Evolutionary conservation across 2,113 vertebrate species (phyloP).

Genomic region (Picathartes gymnocephalus): DNA sequence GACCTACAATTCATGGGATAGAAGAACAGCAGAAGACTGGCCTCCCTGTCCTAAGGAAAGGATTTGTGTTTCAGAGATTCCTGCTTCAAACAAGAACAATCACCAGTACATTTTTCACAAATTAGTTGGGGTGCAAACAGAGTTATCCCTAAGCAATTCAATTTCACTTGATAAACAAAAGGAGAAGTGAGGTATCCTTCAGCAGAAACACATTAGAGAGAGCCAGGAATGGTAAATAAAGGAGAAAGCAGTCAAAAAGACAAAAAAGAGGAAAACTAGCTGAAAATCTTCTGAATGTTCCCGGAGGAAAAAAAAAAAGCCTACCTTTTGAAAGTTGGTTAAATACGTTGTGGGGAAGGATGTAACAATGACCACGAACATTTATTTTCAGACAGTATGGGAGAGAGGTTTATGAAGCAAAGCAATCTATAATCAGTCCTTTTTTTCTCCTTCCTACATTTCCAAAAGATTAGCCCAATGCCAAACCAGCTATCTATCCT

Average conservation of each 20-base stretch:
- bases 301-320: not conserved
- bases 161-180: not conserved
- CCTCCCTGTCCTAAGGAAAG: not conserved
- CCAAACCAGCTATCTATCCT: not conserved
- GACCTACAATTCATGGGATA: rapidly evolving
- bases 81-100: not conserved
- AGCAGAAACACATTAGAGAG: not conserved
- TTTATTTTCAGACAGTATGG: not conserved
- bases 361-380: not conserved
- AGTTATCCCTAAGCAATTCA: not conserved
- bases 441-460: not conserved
- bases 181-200: not conserved
- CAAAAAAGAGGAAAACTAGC: not conserved
- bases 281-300: not conserved
- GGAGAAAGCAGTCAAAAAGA: not conserved
- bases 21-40: not conserved
- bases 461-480: not conserved
- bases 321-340: not conserved
- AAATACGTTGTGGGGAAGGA: not conserved
- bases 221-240: not conserved
- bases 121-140: not conserved
- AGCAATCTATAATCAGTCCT: not conserved
- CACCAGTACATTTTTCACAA: not conserved
- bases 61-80: not conserved
- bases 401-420: not conserved